Evolutionary conservation across 2,888 invertebrate genomes (phyloP), one percentile per base, ranked within the genome.

Genomic region (Mimumesa dahlbomi): DNA sequence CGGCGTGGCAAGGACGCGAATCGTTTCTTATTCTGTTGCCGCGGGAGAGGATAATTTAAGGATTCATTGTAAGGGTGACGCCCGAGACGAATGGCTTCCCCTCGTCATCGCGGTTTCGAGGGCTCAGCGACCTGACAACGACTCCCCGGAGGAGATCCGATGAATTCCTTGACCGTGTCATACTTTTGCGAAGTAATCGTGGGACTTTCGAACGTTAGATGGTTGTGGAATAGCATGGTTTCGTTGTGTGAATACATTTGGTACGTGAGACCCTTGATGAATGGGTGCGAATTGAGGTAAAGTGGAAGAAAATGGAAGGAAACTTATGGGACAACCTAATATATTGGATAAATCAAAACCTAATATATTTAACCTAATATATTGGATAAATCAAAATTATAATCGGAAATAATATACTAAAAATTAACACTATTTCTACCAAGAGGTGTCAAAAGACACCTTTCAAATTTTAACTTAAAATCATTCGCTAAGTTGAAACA

Each of bases 1-100:
- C 61, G 13, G 29, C 25, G 36, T 54, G 75, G n/a, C 79, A 75
- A 81, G 79, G 82, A 73, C 67, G 73, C 71, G 29, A 48, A 11
- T 42, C 25, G 52, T 71, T 79, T 72, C 79, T 79, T 74, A 64
- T 54, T 50, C 48, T 40, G 53, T 56, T 58, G 67, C 70, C 61
- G 56, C 50, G 62, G 48, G 42, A 54, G 65, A 57, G 71, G 75
- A 81, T 81, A 78, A 79, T 81, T 79, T 78, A 79, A 78, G 74
- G 73, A 79, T 79, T 73, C 75, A 72, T 77, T 64, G 78, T 76
- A 77, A 78, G 80, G 68, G 67, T 66, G 66, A 71, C 65, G 67
- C 62, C 65, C 61, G 66, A 73, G 73, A 78, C 67, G 77, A 76
- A 79, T 78, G 80, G 67, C 66, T 76, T 66, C 64, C 62, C 69